Evolutionary conservation across 2,888 invertebrate genomes (phyloP).

Genomic region (Athrips mouffetella): DNA sequence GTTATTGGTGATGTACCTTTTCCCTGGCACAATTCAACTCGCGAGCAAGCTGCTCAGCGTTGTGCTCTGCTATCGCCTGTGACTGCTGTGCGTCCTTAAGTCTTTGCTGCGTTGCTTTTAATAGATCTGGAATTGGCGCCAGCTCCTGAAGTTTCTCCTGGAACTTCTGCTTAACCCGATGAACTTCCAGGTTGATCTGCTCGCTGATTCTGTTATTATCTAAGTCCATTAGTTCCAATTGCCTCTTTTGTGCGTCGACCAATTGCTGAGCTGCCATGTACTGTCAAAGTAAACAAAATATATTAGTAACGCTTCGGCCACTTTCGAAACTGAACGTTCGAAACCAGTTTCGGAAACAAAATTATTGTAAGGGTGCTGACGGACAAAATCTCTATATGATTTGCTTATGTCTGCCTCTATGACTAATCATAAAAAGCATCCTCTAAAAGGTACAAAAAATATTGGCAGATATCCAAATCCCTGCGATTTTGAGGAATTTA

Average conservation of each 20-base stretch:
- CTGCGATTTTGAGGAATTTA: too few species aligned
- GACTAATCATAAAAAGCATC: too few species aligned
- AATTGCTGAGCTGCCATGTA: conserved; percentile 83
- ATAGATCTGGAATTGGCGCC: conserved; percentile 82
- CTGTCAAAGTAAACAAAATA: too few species aligned
- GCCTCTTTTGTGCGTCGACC: conserved; percentile 83
- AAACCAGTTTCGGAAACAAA: too few species aligned
- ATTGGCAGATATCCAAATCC: too few species aligned
- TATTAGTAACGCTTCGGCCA: too few species aligned
- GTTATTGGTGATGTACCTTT: too few species aligned
- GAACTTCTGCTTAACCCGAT: conserved; percentile 82
- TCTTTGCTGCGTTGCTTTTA: conserved; percentile 82
- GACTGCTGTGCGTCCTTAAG: conserved; percentile 83
- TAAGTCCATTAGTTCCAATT: conserved; percentile 84
- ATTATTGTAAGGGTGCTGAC: too few species aligned
- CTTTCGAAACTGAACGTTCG: too few species aligned
- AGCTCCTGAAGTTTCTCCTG: conserved; percentile 85
- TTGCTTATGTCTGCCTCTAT: too few species aligned
- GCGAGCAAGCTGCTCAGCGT: conserved; percentile 80
- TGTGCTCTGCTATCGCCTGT: conserved; percentile 81
- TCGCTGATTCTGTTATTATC: conserved; percentile 84
- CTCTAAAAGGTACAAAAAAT: too few species aligned
- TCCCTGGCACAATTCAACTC: conserved; percentile 81
- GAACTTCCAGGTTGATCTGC: conserved; percentile 84
- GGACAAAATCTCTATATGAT: too few species aligned